Conservation (phyloP, 2,797 vertebrate species). For the Coluber constrictor region DNA sequence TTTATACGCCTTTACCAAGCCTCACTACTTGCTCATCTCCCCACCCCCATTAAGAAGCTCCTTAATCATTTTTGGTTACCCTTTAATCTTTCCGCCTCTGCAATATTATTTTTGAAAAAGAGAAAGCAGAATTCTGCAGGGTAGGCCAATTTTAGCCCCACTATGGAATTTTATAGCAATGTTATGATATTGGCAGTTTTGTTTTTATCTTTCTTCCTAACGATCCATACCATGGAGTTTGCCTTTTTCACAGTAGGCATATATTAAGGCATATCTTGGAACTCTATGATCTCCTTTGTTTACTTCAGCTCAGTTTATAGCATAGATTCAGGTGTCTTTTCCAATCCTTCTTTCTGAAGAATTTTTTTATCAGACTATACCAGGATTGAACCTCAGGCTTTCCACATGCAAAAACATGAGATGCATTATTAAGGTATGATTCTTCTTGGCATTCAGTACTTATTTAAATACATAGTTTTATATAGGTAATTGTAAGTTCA, state of each 20-base stretch:
- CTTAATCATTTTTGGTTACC: background rate
- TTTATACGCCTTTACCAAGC: background rate
- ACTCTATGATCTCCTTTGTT: background rate
- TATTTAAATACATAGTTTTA: background rate
- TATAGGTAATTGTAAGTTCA: background rate
- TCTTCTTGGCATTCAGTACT: background rate
- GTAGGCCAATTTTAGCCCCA: background rate
- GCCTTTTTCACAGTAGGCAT: background rate
- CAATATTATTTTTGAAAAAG: background rate
- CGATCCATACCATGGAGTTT: background rate
- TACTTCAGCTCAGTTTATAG: background rate
- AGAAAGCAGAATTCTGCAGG: background rate
- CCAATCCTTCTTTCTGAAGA: background rate
- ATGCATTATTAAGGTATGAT: background rate
- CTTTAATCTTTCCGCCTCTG: background rate
- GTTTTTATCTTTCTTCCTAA: background rate
- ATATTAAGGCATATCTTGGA: background rate
- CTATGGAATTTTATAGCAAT: background rate
- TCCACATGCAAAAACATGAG: background rate
- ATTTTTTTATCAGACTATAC: background rate
- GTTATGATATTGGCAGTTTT: background rate
- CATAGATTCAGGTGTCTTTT: background rate
- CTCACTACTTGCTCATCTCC: background rate
- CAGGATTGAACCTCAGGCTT: background rate
- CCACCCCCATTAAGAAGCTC: background rate